Conservation (phyloP, 2,888 invertebrate genomes). For the Piscicola geometra region DNA sequence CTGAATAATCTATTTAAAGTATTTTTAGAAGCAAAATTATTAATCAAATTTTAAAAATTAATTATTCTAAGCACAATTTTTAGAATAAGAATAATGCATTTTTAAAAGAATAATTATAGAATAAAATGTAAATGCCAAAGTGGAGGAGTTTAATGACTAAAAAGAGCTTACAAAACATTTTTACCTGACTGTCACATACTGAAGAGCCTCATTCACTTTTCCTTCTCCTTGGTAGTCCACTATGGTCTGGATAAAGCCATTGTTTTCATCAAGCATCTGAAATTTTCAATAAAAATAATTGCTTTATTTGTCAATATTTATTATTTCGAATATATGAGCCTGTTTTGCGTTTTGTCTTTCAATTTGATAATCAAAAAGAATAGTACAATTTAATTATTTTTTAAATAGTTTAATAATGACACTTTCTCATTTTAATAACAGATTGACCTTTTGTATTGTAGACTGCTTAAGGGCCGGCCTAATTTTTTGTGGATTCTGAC, state of each 20-base stretch:
- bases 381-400: neutral
- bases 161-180: neutral
- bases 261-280: slow-evolving; percentile 92
- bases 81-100: neutral
- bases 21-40: neutral
- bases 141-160: neutral
- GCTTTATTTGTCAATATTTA: too few species aligned
- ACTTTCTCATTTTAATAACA: neutral
- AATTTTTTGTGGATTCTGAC: neutral
- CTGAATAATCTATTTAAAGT: neutral
- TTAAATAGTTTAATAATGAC: too few species aligned
- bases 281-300: too few species aligned
- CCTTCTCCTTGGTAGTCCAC: slow-evolving; percentile 94
- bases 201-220: slow-evolving; percentile 83
- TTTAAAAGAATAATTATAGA: neutral
- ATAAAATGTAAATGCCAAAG: neutral
- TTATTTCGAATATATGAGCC: too few species aligned
- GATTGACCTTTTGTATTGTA: neutral
- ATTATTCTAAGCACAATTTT: neutral
- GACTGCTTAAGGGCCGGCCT: neutral
- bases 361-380: neutral
- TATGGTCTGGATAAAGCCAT: slow-evolving; percentile 90
- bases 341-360: too few species aligned
- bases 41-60: neutral
- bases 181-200: too few species aligned